These are phyloP conservation scores for Rhynchophorus ferrugineus DNA, from an alignment of 1,140 invertebrate species.

Conservation along the genomic window DNA sequence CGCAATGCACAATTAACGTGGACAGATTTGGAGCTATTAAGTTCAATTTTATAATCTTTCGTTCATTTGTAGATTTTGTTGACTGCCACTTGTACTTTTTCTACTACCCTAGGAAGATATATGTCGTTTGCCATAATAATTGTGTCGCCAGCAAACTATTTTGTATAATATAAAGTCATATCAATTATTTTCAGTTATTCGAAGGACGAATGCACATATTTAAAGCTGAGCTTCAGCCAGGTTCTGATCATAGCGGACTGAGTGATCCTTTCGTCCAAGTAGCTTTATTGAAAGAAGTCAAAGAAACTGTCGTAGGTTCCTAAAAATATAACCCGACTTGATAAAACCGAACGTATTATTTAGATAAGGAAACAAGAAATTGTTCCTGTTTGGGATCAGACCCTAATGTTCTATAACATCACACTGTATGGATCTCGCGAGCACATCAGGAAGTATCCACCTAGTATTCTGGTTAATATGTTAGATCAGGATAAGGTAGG, in stretches of 20 bases:
- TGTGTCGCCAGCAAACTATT: no score
- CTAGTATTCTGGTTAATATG: conserved; percentile 41
- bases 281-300: conserved; percentile 38
- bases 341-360: background rate
- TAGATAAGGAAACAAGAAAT: conserved; percentile 32
- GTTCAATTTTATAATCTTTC: no score
- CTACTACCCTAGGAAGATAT: no score
- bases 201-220: conserved; percentile 52
- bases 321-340: conserved; percentile 1
- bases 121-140: no score
- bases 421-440: conserved; percentile 43
- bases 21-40: no score
- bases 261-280: conserved; percentile 47
- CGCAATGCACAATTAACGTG: no score
- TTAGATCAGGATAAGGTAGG: conserved; percentile 36
- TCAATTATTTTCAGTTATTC: conserved; percentile 44
- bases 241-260: conserved; percentile 45
- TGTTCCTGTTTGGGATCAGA: conserved; percentile 55
- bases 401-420: conserved; percentile 45
- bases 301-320: conserved; percentile 31
- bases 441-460: conserved; percentile 45
- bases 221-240: conserved; percentile 52
- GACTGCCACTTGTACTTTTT: no score
- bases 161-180: no score
- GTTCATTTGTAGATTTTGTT: no score